A percentile compares a stretch with the other conserved stretches of the same genome.
phyloP scores from a whole-genome alignment of 1,140 invertebrate genomes.

The Galleria mellonella region DNA sequence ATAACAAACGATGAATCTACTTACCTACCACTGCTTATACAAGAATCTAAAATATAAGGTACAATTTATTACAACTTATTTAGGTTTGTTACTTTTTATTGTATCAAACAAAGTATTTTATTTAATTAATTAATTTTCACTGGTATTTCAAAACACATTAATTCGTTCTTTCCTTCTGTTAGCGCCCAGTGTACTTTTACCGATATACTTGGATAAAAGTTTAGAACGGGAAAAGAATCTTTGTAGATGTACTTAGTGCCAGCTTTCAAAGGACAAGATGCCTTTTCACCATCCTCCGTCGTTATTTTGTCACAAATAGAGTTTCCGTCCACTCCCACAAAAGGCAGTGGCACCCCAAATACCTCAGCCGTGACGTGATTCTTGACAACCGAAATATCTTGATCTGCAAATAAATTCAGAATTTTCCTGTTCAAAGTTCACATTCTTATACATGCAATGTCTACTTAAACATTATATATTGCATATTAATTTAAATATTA shows the following conservation, averaged over 20 bases:
- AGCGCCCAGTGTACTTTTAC: conserved; percentile 79
- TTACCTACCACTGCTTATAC: no score
- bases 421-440: no score
- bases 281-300: conserved; percentile 70
- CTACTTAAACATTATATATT: no score
- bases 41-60: no score
- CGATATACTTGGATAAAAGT: conserved; percentile 81
- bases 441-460: no score
- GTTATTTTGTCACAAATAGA: conserved; percentile 79
- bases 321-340: conserved; percentile 83
- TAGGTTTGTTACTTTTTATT: no score
- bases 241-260: conserved; percentile 81
- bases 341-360: conserved; percentile 78
- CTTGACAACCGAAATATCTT: conserved; percentile 25
- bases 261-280: conserved; percentile 79
- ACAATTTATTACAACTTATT: no score
- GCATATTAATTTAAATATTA: no score
- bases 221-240: conserved; percentile 78
- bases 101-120: background rate
- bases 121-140: conserved; percentile 16
- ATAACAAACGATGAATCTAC: no score
- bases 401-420: conserved; percentile 32
- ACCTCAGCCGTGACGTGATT: conserved; percentile 77
- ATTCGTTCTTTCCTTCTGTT: conserved; percentile 45
- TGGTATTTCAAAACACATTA: conserved; percentile 80